Evolutionary conservation across 2,113 vertebrate genomes (phyloP), one percentile per base, ranked within the genome.

Genomic region (Sorex araneus): DNA sequence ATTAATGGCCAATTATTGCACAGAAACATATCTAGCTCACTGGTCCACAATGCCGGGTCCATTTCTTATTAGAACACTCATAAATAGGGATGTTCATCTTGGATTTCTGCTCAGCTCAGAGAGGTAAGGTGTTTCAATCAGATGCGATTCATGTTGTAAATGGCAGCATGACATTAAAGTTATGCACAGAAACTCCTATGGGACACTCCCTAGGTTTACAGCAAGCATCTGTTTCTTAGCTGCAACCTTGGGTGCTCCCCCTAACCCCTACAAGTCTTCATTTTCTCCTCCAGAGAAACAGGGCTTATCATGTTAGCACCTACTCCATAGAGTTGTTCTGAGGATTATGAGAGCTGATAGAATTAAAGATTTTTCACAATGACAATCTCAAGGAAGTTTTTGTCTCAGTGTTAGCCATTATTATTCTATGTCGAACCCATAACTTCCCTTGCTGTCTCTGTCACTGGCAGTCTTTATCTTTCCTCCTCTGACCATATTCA

Each of bases 241-340:
- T 76, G 15, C 70, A 66, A 89, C 34, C 60, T 60, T 83, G 43
- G 13, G n/a, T 28, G 40, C 74, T 15, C 63, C 90, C 71, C 50
- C 16, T 50, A 60, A 50, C 47, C 12, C 40, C 21, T 69, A 0
- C 0, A 1, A 50, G 11, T 84, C 73, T 76, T 69, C 75, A 70
- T 84, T 90, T 95, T 78, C 9, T 85, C 8, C 21, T 66, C 40
- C 80, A 40, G 67, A 77, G 78, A 66, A 57, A 74, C 84, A 32
- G 40, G n/a, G 28, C 4, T 47, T 79, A 8, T 30, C 18, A 27
- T 70, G 32, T 45, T 54, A 40, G 43, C 60, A 9, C 8, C 27
- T 66, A 11, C 63, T 5, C 63, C 19, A 64, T 19, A 25, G 36
- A 70, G n/a, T 77, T 94, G 32, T 85, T 71, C 60, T 60, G n/a